phyloP scores from a whole-genome alignment of 2,888 invertebrate species.

The Ypsolopha scabrella region DNA sequence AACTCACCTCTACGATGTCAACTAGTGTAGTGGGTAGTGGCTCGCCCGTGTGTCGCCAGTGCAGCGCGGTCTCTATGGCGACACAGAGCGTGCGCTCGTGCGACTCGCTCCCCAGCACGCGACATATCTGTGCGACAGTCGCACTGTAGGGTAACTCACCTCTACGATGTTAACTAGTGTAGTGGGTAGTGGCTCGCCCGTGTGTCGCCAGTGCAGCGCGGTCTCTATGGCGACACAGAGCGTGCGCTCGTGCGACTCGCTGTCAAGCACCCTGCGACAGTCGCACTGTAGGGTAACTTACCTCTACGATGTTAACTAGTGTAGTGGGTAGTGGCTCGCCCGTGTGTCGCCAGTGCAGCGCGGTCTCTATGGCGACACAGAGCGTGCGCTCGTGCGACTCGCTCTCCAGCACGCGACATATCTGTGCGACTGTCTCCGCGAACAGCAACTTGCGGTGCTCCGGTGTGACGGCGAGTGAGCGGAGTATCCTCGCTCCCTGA shows the following conservation, averaged over 20 bases:
- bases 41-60: slow-evolving; percentile 62
- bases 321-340: slow-evolving; percentile 54
- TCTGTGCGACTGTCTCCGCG: slow-evolving; percentile 71
- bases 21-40: neutral
- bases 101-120: slow-evolving; percentile 80
- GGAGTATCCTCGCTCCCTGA: slow-evolving; percentile 38
- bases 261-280: slow-evolving; percentile 66
- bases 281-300: too few species aligned
- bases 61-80: slow-evolving; percentile 79
- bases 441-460: slow-evolving; percentile 71
- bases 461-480: slow-evolving; percentile 67
- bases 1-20: too few species aligned
- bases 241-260: slow-evolving; percentile 89
- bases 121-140: too few species aligned
- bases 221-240: slow-evolving; percentile 80
- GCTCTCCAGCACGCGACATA: slow-evolving; percentile 82
- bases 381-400: slow-evolving; percentile 95
- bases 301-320: too few species aligned
- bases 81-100: slow-evolving; percentile 85
- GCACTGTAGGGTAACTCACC: too few species aligned
- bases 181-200: neutral
- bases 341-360: slow-evolving; percentile 82
- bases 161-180: too few species aligned
- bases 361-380: slow-evolving; percentile 82
- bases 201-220: slow-evolving; percentile 75